Conservation (phyloP, 2,797 vertebrate species). For the Gadopsis bispinosus region DNA sequence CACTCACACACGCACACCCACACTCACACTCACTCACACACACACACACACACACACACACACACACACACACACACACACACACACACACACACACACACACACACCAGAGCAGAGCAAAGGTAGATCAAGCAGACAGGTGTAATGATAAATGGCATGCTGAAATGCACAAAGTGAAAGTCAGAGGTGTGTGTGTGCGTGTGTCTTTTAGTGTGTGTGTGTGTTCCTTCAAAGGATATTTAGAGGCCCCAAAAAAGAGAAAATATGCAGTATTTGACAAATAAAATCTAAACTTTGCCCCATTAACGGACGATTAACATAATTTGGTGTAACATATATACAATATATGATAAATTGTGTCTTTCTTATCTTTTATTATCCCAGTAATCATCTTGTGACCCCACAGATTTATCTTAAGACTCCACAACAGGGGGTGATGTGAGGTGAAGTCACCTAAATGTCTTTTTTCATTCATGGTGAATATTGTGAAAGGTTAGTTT, state of each 20-base stretch:
- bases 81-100: slow-evolving; percentile 17
- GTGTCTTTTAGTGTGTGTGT: background rate
- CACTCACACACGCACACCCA: no score
- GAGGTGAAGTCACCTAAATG: background rate
- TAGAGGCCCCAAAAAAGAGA: background rate
- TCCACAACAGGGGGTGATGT: no score
- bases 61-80: no score
- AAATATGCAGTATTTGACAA: background rate
- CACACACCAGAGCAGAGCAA: no score
- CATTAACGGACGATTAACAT: background rate
- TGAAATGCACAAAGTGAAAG: slow-evolving; percentile 26
- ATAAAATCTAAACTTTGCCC: background rate
- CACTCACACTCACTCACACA: no score
- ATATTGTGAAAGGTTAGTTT: background rate
- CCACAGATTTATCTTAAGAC: background rate
- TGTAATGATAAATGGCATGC: slow-evolving; percentile 24
- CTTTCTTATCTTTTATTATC: no score
- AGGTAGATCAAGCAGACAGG: slow-evolving; percentile 8
- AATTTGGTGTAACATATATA: background rate
- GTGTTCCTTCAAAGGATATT: background rate
- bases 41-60: no score
- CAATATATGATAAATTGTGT: background rate
- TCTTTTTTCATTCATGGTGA: background rate
- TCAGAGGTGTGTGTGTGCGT: background rate
- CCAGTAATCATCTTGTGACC: background rate